These are phyloP conservation scores for Adelosebastes latens DNA, from an alignment of 2,797 vertebrate genomes.

Conservation along the genomic window DNA sequence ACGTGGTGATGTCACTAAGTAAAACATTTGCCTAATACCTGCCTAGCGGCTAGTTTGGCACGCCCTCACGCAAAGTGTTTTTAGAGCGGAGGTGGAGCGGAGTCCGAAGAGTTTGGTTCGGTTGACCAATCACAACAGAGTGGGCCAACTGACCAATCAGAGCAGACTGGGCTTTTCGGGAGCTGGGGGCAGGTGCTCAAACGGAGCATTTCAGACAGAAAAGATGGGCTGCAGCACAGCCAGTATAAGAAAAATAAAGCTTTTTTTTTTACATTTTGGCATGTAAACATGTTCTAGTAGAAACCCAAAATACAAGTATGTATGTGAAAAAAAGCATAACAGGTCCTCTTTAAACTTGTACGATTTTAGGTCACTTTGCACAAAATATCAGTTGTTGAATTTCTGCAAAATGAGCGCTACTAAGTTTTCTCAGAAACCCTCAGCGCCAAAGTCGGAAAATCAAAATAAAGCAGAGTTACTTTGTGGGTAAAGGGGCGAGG, in stretches of 20 bases:
- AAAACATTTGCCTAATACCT: no score
- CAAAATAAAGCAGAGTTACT: constrained; percentile 54
- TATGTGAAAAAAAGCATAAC: not conserved
- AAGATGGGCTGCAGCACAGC: not conserved
- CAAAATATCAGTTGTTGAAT: constrained; percentile 18
- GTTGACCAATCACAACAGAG: no score
- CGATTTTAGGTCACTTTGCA: constrained; percentile 36
- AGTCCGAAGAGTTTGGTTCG: no score
- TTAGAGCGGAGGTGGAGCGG: no score
- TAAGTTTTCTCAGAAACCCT: constrained; percentile 28
- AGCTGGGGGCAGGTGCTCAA: rapidly evolving
- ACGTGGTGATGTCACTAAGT: no score
- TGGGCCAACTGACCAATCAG: no score
- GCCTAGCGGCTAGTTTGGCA: no score
- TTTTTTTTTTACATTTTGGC: not conserved
- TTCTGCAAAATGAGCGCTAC: constrained; percentile 12
- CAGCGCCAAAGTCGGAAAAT: constrained; percentile 29
- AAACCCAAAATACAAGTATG: not conserved
- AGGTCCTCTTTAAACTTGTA: constrained; percentile 3
- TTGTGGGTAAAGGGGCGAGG: constrained; percentile 50
- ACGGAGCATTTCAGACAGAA: no score
- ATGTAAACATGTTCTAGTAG: not conserved
- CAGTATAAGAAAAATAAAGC: rapidly evolving
- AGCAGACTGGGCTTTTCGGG: no score
- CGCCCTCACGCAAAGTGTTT: no score